Evolutionary conservation across 2,888 invertebrate species (phyloP).

Genomic region (Himalopsyche japonica): DNA sequence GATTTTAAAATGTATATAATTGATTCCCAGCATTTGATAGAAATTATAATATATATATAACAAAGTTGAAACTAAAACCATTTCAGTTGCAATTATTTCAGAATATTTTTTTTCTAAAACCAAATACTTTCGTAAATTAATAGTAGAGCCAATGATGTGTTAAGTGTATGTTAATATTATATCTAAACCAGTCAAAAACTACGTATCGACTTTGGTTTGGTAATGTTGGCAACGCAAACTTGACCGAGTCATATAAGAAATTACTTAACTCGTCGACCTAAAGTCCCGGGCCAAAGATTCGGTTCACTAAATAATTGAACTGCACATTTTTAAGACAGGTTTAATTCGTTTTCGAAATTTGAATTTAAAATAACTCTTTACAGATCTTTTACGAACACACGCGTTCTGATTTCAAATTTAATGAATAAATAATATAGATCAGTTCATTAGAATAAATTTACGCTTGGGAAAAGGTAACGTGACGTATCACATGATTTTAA

Average conservation of each 20-base stretch:
- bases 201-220: not conserved
- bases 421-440: not conserved
- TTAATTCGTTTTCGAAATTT: constrained; percentile 1
- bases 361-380: not conserved
- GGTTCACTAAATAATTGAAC: not conserved
- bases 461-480: not conserved
- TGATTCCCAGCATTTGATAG: too few species aligned
- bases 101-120: too few species aligned
- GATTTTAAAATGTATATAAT: too few species aligned
- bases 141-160: too few species aligned
- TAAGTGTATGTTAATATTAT: too few species aligned
- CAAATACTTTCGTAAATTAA: too few species aligned
- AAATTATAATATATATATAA: too few species aligned
- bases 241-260: not conserved
- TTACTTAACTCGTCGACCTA: not conserved
- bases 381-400: not conserved
- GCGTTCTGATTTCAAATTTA: not conserved
- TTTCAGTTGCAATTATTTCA: too few species aligned
- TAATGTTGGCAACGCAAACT: not conserved
- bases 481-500: not conserved
- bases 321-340: not conserved
- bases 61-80: too few species aligned
- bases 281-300: not conserved
- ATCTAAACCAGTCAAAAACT: too few species aligned
- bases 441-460: not conserved